Conservation (phyloP, 2,113 vertebrate genomes). For the Myotis brandtii region DNA sequence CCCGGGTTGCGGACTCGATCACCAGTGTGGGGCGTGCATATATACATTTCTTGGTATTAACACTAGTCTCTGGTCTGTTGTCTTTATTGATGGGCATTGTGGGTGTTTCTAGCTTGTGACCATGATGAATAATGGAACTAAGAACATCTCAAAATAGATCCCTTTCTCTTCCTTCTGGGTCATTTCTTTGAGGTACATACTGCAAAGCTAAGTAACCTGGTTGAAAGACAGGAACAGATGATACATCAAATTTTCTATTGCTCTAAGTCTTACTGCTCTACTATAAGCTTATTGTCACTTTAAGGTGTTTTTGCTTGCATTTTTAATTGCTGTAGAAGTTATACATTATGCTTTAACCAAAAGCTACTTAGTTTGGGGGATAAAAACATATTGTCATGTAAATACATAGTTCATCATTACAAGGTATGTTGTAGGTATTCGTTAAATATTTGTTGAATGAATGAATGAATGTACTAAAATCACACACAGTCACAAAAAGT, state of each 20-base stretch:
- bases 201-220: not conserved
- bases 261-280: not conserved
- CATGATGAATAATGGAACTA: not conserved
- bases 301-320: not conserved
- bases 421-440: not conserved
- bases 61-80: not conserved
- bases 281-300: not conserved
- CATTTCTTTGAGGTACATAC: not conserved
- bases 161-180: not conserved
- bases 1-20: too few relatives aligned
- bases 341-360: not conserved
- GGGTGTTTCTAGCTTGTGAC: not conserved
- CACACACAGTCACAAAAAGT: not conserved
- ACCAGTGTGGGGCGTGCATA: not conserved
- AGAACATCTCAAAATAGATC: not conserved
- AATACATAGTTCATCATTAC: not conserved
- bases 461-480: not conserved
- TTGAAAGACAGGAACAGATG: not conserved
- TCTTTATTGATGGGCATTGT: not conserved
- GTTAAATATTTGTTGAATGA: conserved; percentile 33
- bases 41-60: not conserved
- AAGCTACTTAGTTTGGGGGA: not conserved
- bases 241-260: not conserved
- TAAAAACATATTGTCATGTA: not conserved
- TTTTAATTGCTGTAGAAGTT: conserved; percentile 24